Evolutionary conservation across 2,888 invertebrate species (phyloP).

Genomic region (Clunio marinus): DNA sequence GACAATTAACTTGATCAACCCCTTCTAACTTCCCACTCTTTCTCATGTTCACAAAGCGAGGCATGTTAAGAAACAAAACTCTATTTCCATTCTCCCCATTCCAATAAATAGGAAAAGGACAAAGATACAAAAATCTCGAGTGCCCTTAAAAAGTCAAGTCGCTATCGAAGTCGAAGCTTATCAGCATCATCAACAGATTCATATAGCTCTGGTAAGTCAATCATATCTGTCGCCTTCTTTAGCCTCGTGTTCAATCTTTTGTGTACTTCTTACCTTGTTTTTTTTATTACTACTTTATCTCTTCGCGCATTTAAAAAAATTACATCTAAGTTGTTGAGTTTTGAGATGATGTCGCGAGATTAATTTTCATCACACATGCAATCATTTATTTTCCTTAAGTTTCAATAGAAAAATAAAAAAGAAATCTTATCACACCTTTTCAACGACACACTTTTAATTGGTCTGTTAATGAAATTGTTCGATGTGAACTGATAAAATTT

Average conservation of each 20-base stretch:
- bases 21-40: not conserved
- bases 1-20: not conserved
- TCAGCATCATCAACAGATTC: slow-evolving; percentile 94
- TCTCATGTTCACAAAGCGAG: not conserved
- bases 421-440: not conserved
- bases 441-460: slow-evolving; percentile 27
- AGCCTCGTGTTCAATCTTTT: not conserved
- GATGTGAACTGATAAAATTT: not conserved
- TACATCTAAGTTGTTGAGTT: no score
- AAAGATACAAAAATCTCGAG: slow-evolving; percentile 40
- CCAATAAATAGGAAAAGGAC: slow-evolving; percentile 41
- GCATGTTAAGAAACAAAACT: not conserved
- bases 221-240: not conserved
- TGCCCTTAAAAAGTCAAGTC: slow-evolving; percentile 78
- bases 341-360: not conserved
- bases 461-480: slow-evolving; percentile 14
- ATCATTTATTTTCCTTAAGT: no score
- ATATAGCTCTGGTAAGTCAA: slow-evolving; percentile 76
- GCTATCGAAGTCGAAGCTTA: slow-evolving; percentile 83
- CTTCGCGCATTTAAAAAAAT: not conserved
- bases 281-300: not conserved
- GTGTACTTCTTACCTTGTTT: not conserved
- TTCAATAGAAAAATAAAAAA: not conserved
- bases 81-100: not conserved
- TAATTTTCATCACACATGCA: not conserved